A percentile compares a stretch with the other conserved stretches of the same genome.
These are phyloP conservation scores for Temnothorax curvispinosus DNA, from an alignment of 1,140 invertebrate species.

Conservation along the genomic window DNA sequence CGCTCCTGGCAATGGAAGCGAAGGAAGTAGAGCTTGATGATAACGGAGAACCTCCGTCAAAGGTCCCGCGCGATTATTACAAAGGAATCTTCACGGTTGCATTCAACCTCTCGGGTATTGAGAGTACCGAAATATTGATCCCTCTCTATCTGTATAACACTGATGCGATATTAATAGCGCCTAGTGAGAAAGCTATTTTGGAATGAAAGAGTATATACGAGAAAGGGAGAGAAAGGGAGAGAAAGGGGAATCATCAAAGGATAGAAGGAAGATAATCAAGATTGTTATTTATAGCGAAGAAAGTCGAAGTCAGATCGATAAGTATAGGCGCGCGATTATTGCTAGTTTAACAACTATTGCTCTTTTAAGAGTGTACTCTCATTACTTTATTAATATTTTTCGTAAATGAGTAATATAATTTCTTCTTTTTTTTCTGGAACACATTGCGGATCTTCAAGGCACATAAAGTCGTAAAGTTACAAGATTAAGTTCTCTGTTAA, in stretches of 20 bases:
- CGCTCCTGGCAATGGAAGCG: conserved; percentile 27
- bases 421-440: neutral
- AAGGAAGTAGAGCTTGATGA: conserved; percentile 64
- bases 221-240: conserved; percentile 8
- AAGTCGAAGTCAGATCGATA: conserved; percentile 42
- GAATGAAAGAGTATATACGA: conserved; percentile 9
- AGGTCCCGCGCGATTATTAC: conserved; percentile 66
- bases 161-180: conserved; percentile 70
- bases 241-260: conserved; percentile 13
- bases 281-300: conserved; percentile 51
- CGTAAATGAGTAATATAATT: neutral
- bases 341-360: neutral
- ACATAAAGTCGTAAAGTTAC: conserved; percentile 16
- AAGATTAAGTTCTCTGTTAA: conserved; percentile 36
- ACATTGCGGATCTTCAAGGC: neutral
- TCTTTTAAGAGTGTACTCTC: neutral
- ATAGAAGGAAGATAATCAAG: neutral
- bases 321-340: neutral
- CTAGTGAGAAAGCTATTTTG: conserved; percentile 70
- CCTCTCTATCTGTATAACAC: conserved; percentile 51
- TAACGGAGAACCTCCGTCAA: conserved; percentile 63
- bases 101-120: conserved; percentile 58
- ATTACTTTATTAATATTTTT: neutral
- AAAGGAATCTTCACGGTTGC: conserved; percentile 70
- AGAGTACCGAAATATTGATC: conserved; percentile 72